phyloP scores from a whole-genome alignment of 2,797 vertebrate species.

The Syngnathus rostellatus region DNA sequence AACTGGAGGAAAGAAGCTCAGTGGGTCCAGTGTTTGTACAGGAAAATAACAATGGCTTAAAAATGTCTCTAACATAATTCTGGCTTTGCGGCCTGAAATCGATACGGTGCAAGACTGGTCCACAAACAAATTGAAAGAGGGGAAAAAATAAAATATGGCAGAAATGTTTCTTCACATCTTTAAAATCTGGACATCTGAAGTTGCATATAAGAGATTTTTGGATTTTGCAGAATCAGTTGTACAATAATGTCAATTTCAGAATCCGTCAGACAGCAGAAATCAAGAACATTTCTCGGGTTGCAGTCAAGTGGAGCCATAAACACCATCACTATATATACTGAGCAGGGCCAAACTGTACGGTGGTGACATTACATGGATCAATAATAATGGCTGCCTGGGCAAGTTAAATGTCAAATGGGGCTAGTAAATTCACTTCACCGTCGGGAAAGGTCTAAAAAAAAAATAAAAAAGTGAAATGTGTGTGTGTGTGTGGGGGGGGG shows the following conservation, averaged over 20 bases:
- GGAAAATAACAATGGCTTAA: slow-evolving; percentile 62
- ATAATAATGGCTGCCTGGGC: slow-evolving; percentile 3
- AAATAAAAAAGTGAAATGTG: neutral
- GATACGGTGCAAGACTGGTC: neutral
- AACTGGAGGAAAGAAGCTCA: slow-evolving; percentile 81
- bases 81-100: slow-evolving; percentile 1
- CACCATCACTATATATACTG: neutral
- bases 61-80: neutral
- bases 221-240: neutral
- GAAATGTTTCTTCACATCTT: neutral
- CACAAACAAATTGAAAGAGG: neutral
- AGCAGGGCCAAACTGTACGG: neutral
- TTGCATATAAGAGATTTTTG: neutral
- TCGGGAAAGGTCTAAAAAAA: neutral
- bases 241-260: slow-evolving; percentile 2
- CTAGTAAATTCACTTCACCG: neutral
- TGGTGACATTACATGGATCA: slow-evolving; percentile 6
- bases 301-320: slow-evolving; percentile 7
- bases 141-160: neutral
- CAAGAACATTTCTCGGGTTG: neutral
- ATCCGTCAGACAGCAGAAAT: neutral
- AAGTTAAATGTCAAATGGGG: slow-evolving; percentile 7
- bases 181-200: neutral
- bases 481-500: too few species aligned
- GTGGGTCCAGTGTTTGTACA: slow-evolving; percentile 73